These are phyloP conservation scores for Crocuta crocuta DNA, from an alignment of 2,113 vertebrate genomes.

Conservation along the genomic window DNA sequence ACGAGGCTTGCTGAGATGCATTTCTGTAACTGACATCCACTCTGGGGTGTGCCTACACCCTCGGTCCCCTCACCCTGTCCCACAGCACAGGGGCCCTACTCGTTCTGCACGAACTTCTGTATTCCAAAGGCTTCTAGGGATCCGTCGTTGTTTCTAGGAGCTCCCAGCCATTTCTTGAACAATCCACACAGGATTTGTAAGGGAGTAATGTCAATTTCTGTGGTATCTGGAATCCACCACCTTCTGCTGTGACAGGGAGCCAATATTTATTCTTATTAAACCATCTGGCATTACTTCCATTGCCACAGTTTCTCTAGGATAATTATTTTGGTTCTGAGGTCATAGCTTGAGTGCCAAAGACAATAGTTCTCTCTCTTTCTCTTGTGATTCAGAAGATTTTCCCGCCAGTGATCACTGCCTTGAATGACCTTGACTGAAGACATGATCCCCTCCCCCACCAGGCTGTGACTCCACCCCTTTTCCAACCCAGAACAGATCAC, in stretches of 20 bases:
- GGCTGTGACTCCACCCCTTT: neutral
- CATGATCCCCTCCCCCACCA: neutral
- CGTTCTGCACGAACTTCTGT: neutral
- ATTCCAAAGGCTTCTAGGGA: neutral
- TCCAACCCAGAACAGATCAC: neutral
- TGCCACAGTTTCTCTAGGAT: slow-evolving; percentile 42
- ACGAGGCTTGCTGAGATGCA: neutral
- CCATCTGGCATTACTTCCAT: slow-evolving; percentile 54
- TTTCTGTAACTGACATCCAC: neutral
- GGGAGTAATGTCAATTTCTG: neutral
- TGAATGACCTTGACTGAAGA: neutral
- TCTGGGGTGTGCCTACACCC: neutral
- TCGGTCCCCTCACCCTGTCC: no score
- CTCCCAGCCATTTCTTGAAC: neutral
- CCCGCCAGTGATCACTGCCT: fast-evolving
- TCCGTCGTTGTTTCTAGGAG: neutral
- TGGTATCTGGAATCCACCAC: slow-evolving; percentile 25
- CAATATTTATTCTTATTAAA: slow-evolving; percentile 62
- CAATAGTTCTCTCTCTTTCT: neutral
- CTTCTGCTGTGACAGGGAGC: slow-evolving; percentile 42
- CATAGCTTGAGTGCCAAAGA: slow-evolving; percentile 9
- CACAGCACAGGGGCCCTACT: neutral
- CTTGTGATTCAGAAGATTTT: neutral
- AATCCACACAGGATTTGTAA: neutral
- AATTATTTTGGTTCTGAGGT: slow-evolving; percentile 57